These are phyloP conservation scores for Urocitellus parryii DNA, from an alignment of 2,113 vertebrate species.

Conservation along the genomic window DNA sequence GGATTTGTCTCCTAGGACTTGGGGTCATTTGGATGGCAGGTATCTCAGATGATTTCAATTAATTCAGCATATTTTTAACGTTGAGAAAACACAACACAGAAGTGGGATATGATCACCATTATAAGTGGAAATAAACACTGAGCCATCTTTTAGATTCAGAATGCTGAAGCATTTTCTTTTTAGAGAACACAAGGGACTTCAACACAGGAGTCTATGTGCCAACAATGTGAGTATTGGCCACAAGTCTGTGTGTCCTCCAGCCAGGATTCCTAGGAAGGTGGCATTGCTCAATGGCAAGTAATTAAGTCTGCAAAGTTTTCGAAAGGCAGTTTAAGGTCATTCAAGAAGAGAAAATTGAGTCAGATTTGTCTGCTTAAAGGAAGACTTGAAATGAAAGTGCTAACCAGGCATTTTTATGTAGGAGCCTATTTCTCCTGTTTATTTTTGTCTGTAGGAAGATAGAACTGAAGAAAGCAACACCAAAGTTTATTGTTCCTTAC, in stretches of 20 bases:
- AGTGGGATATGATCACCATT: background rate
- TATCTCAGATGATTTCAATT: slow-evolving; percentile 57
- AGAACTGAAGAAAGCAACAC: background rate
- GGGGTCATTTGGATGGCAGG: background rate
- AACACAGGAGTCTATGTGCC: background rate
- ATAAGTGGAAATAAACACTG: background rate
- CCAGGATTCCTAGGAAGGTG: slow-evolving; percentile 36
- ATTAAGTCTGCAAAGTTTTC: slow-evolving; percentile 70
- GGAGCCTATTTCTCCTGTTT: slow-evolving; percentile 39
- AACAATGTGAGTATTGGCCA: background rate
- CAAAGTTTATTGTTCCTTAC: background rate
- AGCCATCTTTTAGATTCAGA: background rate
- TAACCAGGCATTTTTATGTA: slow-evolving; percentile 45
- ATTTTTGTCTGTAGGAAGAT: slow-evolving; percentile 40
- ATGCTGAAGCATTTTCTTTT: background rate
- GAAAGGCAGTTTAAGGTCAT: slow-evolving; percentile 57
- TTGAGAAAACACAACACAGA: background rate
- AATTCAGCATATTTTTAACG: slow-evolving; percentile 55
- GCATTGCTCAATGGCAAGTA: background rate
- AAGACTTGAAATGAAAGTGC: slow-evolving; percentile 39
- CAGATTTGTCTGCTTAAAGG: slow-evolving; percentile 66
- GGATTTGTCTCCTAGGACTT: slow-evolving; percentile 22
- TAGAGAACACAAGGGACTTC: background rate
- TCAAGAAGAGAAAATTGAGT: slow-evolving; percentile 39
- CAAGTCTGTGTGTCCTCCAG: slow-evolving; percentile 2